Percentiles rank a stretch among this genome's conserved stretches.
Evolutionary conservation across 2,797 vertebrate species (phyloP).

Genomic region (Oreochromis mossambicus): DNA sequence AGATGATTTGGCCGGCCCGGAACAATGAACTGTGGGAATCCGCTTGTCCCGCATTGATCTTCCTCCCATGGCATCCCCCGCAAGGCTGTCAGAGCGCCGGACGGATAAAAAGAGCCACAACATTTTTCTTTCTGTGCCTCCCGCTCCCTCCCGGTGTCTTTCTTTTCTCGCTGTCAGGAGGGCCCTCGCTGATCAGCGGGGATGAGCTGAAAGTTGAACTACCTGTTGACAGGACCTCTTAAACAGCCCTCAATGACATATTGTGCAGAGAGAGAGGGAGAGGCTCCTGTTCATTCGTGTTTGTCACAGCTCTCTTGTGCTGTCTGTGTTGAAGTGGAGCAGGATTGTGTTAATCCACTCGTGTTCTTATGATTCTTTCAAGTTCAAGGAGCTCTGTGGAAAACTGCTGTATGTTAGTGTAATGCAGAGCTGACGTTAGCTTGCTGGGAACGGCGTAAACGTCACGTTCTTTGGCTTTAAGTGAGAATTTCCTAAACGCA

Average conservation of each 20-base stretch:
- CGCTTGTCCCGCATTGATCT: conserved; percentile 80
- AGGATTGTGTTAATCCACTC: not conserved
- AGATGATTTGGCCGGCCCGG: conserved; percentile 76
- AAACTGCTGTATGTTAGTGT: accelerated
- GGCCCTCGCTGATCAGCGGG: conserved; percentile 67
- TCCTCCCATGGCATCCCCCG: conserved; percentile 70
- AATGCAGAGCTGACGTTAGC: not conserved
- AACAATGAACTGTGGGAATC: conserved; percentile 85
- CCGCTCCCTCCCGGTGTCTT: conserved; percentile 61
- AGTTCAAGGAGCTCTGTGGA: not conserved
- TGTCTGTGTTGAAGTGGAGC: not conserved
- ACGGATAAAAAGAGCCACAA: conserved; percentile 74
- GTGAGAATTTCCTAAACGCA: not conserved
- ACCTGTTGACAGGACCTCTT: conserved; percentile 86
- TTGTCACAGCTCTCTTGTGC: conserved; percentile 53
- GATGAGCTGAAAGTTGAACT: conserved; percentile 84
- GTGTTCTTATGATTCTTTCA: not conserved
- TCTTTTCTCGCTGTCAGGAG: conserved; percentile 67
- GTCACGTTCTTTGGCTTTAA: not conserved
- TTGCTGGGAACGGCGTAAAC: not conserved
- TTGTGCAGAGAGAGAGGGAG: conserved; percentile 71
- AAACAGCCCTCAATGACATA: conserved; percentile 85
- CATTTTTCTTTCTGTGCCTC: conserved; percentile 69
- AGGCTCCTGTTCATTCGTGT: conserved; percentile 63
- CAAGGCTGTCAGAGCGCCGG: conserved; percentile 73